phyloP scores from a whole-genome alignment of 2,113 vertebrate genomes.

The Tringa solitaria region DNA sequence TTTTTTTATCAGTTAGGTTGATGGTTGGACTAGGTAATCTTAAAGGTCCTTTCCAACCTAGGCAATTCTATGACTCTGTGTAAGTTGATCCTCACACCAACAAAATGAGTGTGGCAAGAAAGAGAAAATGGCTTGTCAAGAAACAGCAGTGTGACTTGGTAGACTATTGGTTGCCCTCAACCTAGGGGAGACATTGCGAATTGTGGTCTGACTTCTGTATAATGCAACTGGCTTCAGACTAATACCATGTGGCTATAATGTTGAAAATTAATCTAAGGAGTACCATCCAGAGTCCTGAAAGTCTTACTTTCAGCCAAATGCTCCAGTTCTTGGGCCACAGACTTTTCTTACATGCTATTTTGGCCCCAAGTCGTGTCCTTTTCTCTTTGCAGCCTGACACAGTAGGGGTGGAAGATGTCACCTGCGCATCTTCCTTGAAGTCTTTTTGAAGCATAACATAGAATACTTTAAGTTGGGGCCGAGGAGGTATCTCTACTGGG shows the following conservation, averaged over 20 bases:
- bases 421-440: neutral
- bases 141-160: neutral
- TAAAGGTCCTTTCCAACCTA: too few species aligned
- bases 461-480: neutral
- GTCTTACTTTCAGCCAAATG: neutral
- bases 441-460: neutral
- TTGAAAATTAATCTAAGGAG: neutral
- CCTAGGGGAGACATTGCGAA: neutral
- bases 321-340: neutral
- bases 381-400: neutral
- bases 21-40: too few species aligned
- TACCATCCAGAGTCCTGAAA: neutral
- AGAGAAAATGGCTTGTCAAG: neutral
- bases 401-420: neutral
- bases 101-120: neutral
- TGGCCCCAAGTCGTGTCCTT: fast-evolving
- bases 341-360: neutral
- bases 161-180: neutral
- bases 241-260: neutral
- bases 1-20: too few species aligned
- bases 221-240: neutral
- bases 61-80: too few species aligned
- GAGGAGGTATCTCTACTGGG: neutral
- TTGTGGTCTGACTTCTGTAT: neutral
- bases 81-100: neutral